Base-by-base conservation (phyloP, 2,113 vertebrate species). In the Bambusicola thoracicus region DNA sequence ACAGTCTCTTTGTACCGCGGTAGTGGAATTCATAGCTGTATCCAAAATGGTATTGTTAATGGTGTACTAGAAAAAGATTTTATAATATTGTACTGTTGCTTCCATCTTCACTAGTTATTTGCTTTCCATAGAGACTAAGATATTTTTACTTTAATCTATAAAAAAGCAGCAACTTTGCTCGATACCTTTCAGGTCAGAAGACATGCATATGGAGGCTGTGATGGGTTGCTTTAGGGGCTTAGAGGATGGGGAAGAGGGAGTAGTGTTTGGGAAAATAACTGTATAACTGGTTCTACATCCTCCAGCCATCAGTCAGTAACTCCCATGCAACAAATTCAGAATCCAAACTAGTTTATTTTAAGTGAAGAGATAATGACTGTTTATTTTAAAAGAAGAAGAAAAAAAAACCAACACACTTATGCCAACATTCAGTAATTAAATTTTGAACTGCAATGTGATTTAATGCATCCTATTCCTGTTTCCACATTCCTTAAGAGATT, bases 71-170 rank as follows among this genome's bases (percentile, higher is more conserved):
- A 78, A 77, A 34, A 8, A 63, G 13, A 91, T 21, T 59, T n/a
- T 59, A 6, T 77, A 85, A 90, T 62, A 74, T 43, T 22, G 34
- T 21, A 65, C 65, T 58, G 11, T 32, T 58, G 1, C 40, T 92
- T 89, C 67, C 55, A 85, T 55, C 18, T 69, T 82, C 44, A 18
- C 38, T 83, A 58, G 40, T 66, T 79, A 69, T 87, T 91, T 94
- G 91, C 91, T 93, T 93, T 72, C 85, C 92, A 74, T 53, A 46
- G 59, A 92, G 72, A 27, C 10, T 38, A 58, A 38, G 62, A 77
- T 11, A 21, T 56, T 92, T 81, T 89, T 83, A 40, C 27, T 81
- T 89, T 66, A 27, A 63, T 24, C 79, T 43, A 48, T 74, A 48
- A 72, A 79, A 65, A 76, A 85, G 43, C 18, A 92, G 41, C n/a